phyloP scores from a whole-genome alignment of 2,797 vertebrate genomes.

The Pampus argenteus region DNA sequence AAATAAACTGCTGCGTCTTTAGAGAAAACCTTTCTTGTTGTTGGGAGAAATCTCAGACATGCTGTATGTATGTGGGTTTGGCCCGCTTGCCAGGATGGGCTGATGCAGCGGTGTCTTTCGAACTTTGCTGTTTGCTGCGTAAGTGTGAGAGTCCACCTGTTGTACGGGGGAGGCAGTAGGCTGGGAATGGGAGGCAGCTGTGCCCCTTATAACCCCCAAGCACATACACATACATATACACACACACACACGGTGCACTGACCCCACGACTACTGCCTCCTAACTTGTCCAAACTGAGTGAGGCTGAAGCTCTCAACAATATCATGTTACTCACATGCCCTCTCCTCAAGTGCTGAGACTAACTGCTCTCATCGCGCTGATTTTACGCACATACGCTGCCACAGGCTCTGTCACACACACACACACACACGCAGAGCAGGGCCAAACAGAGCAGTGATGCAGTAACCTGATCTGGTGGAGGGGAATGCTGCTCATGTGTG shows the following conservation, averaged over 20 bases:
- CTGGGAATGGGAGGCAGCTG: slow-evolving; percentile 79
- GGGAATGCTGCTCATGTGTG: slow-evolving; percentile 70
- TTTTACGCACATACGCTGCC: slow-evolving; percentile 26
- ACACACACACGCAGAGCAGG: slow-evolving; percentile 11
- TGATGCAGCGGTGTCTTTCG: slow-evolving; percentile 13
- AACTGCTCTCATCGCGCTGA: slow-evolving; percentile 33
- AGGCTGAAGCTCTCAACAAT: slow-evolving; percentile 30
- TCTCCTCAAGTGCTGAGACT: slow-evolving; percentile 38
- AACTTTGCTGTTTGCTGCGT: slow-evolving; percentile 32
- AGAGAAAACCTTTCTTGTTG: not conserved
- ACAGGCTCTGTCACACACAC: slow-evolving; percentile 8
- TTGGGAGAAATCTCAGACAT: not conserved
- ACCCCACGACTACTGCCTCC: slow-evolving; percentile 26
- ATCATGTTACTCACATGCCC: slow-evolving; percentile 51
- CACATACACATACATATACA: slow-evolving; percentile 7
- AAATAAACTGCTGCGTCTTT: slow-evolving; percentile 18
- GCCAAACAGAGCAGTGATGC: slow-evolving; percentile 17
- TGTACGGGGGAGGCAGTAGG: slow-evolving; percentile 34
- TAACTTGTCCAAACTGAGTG: slow-evolving; percentile 39
- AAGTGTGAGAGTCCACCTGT: slow-evolving; percentile 76
- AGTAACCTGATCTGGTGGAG: slow-evolving; percentile 53
- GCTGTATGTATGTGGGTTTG: not conserved
- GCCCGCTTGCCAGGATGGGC: not conserved
- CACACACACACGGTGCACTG: slow-evolving; percentile 31
- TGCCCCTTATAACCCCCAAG: slow-evolving; percentile 52